Conservation (phyloP, 1,140 invertebrate species). For the Pomacea maculata region DNA sequence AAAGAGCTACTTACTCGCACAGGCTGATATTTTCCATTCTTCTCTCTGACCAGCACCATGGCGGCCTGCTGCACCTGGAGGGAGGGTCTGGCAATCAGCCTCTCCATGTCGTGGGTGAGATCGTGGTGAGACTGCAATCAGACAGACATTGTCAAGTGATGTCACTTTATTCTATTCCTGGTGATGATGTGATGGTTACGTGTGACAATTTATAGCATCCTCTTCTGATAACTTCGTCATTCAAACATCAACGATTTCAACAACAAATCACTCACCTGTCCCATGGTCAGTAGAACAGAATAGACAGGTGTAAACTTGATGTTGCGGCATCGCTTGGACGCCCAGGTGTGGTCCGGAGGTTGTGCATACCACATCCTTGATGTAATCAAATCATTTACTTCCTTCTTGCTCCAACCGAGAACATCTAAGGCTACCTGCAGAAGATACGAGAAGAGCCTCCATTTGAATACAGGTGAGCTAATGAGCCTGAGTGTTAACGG, state of each 20-base stretch:
- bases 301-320: constrained; percentile 88
- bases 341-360: constrained; percentile 85
- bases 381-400: constrained; percentile 87
- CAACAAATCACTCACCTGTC: constrained; percentile 45
- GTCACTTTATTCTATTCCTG: background rate
- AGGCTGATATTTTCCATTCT: constrained; percentile 85
- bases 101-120: constrained; percentile 63
- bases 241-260: too few relatives aligned
- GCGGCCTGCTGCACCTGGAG: constrained; percentile 84
- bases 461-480: background rate
- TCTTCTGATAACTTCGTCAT: too few relatives aligned
- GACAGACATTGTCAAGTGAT: background rate
- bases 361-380: constrained; percentile 86
- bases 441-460: background rate
- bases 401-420: constrained; percentile 87
- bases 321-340: constrained; percentile 78
- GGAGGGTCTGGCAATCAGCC: constrained; percentile 73
- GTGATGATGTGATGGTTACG: too few relatives aligned
- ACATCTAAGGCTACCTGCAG: constrained; percentile 87
- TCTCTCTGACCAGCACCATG: constrained; percentile 87
- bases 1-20: constrained; percentile 72
- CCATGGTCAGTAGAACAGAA: constrained; percentile 81
- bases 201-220: too few relatives aligned
- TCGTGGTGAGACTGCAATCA: constrained; percentile 24
- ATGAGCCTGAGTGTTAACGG: background rate